A percentile compares a stretch with the other conserved stretches of the same genome.
Evolutionary conservation across 1,140 invertebrate genomes (phyloP).

Genomic region (Drosophila pruinosa): DNA sequence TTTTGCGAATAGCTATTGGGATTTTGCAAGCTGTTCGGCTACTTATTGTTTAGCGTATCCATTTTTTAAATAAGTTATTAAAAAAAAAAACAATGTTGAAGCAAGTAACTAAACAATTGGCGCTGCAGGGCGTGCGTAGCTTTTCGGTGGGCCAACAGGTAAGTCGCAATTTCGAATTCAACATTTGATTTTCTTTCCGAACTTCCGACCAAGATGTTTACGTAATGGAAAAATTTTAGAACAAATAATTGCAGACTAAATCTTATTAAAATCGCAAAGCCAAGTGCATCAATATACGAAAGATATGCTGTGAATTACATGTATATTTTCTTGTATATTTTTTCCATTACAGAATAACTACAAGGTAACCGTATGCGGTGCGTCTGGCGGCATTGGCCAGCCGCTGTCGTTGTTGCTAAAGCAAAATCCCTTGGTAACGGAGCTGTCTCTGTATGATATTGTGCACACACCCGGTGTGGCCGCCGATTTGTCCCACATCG

Average conservation of each 20-base stretch:
- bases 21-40: slow-evolving; percentile 59
- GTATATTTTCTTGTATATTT: background rate
- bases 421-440: slow-evolving; percentile 91
- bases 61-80: slow-evolving; percentile 56
- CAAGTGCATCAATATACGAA: background rate
- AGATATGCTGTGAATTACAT: background rate
- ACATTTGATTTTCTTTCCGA: background rate
- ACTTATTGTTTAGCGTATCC: slow-evolving; percentile 39
- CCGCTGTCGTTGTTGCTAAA: slow-evolving; percentile 98
- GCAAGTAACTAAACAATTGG: slow-evolving; percentile 80
- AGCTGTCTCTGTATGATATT: slow-evolving; percentile 96
- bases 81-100: slow-evolving; percentile 72
- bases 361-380: slow-evolving; percentile 98
- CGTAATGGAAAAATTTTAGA: slow-evolving; percentile 38
- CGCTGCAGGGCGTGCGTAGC: slow-evolving; percentile 76
- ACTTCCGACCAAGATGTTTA: slow-evolving; percentile 47
- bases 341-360: slow-evolving; percentile 75
- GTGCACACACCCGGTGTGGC: slow-evolving; percentile 98
- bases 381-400: slow-evolving; percentile 98
- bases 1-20: slow-evolving; percentile 55
- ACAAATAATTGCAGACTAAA: background rate
- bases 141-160: slow-evolving; percentile 78
- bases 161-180: slow-evolving; percentile 5
- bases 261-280: background rate
- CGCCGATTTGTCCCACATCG: slow-evolving; percentile 98